A percentile compares a stretch with the other conserved stretches of the same genome.
Evolutionary conservation across 1,140 invertebrate species (phyloP).

Genomic region (Neuroterus valhalla): DNA sequence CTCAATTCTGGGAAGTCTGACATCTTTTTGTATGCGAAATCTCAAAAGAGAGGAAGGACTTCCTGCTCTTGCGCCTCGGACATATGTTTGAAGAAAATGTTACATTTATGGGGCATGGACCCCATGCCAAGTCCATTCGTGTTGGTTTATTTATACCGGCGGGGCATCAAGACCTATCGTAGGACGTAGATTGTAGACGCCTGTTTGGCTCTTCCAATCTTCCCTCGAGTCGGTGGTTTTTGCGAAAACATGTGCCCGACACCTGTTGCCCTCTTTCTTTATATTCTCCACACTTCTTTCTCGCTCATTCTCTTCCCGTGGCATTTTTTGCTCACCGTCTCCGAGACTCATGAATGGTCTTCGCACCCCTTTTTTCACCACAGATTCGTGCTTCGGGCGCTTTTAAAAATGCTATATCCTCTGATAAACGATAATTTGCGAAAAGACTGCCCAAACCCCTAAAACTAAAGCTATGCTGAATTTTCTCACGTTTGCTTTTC

Average conservation of each 20-base stretch:
- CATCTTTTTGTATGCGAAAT: neutral
- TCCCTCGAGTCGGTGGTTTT: constrained; percentile 42
- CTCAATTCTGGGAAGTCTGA: constrained; percentile 3
- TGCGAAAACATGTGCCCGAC: constrained; percentile 61
- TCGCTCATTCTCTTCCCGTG: constrained; percentile 40
- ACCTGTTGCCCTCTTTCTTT: constrained; percentile 54
- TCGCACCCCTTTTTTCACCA: neutral
- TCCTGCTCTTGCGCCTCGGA: constrained; percentile 37
- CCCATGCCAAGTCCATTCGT: constrained; percentile 55
- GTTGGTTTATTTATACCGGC: constrained; percentile 46
- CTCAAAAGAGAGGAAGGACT: constrained; percentile 38
- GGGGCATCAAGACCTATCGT: constrained; percentile 29
- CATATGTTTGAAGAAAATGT: constrained; percentile 43
- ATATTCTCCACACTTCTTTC: constrained; percentile 21
- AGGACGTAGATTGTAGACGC: constrained; percentile 2
- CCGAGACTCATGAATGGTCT: constrained; percentile 28
- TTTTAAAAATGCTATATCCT: constrained; percentile 6
- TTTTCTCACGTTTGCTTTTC: too few species aligned
- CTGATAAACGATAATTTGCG: neutral
- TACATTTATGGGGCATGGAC: constrained; percentile 49
- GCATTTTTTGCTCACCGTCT: constrained; percentile 44
- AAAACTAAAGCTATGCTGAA: too few species aligned
- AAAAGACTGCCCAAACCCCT: neutral
- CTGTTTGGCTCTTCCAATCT: constrained; percentile 9
- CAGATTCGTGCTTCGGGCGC: neutral